A percentile compares a stretch with the other conserved stretches of the same genome.
Evolutionary conservation across 2,888 invertebrate species (phyloP).

Genomic region (Nomada flava): DNA sequence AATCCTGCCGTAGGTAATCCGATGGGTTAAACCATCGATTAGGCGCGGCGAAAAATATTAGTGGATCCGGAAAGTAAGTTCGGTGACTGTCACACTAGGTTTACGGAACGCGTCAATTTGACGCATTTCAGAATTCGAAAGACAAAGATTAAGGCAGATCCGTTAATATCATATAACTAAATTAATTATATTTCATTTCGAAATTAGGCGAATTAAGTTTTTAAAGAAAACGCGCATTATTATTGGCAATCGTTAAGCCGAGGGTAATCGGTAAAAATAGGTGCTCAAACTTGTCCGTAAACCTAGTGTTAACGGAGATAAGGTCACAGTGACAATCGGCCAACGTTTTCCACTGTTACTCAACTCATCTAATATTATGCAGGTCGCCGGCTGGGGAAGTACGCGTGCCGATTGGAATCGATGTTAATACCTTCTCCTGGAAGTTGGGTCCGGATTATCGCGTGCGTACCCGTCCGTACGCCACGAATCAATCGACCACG

Average conservation of each 20-base stretch:
- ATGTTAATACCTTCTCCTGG: constrained; percentile 18
- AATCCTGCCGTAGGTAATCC: constrained; percentile 1
- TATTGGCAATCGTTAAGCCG: too few species aligned
- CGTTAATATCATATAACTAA: too few species aligned
- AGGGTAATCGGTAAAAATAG: too few species aligned
- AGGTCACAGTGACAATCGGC: not conserved
- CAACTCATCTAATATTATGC: constrained; percentile 53
- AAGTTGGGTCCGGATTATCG: constrained; percentile 16
- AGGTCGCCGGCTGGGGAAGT: constrained; percentile 52
- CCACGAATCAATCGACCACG: not conserved
- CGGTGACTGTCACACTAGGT: not conserved
- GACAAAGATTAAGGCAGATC: too few species aligned
- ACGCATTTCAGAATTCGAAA: too few species aligned
- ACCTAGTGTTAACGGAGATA: not conserved
- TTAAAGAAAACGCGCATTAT: too few species aligned
- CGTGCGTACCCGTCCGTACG: constrained; percentile 1
- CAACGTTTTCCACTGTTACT: constrained; percentile 38
- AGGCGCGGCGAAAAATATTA: not conserved
- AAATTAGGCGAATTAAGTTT: too few species aligned
- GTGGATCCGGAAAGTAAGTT: not conserved
- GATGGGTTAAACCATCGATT: constrained; percentile 4
- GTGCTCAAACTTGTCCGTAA: too few species aligned
- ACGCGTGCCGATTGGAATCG: constrained; percentile 56
- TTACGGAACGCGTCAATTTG: too few species aligned
- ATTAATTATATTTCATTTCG: too few species aligned